Conservation (phyloP, 2,888 invertebrate species). For the Gymnoscelis rufifasciata region DNA sequence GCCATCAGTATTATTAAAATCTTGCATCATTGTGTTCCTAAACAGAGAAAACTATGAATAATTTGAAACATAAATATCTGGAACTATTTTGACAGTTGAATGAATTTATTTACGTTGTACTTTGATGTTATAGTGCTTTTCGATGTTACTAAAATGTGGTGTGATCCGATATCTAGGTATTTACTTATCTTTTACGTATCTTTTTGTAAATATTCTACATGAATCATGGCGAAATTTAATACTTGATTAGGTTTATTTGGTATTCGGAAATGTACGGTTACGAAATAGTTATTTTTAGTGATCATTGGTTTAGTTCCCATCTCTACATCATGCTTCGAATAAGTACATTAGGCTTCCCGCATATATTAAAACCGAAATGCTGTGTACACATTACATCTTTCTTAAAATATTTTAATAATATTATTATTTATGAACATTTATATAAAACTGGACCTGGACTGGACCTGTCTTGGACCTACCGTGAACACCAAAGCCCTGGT, state of each 20-base stretch:
- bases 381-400: no score
- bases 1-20: neutral
- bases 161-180: neutral
- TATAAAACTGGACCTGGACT: no score
- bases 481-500: constrained; percentile 60
- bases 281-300: no score
- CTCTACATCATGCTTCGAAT: no score
- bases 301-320: no score
- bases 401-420: no score
- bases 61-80: neutral
- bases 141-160: neutral
- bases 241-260: no score
- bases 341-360: no score
- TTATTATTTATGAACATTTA: no score
- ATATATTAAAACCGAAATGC: no score
- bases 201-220: neutral
- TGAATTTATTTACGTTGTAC: neutral
- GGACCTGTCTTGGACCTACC: constrained; percentile 28
- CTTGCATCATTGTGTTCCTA: neutral
- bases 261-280: no score
- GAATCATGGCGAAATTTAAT: no score
- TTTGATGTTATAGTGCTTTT: neutral
- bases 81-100: neutral
- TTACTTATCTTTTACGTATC: neutral
- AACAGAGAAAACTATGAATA: neutral